Evolutionary conservation across 2,888 invertebrate genomes (phyloP).

Genomic region (Agriotes lineatus): DNA sequence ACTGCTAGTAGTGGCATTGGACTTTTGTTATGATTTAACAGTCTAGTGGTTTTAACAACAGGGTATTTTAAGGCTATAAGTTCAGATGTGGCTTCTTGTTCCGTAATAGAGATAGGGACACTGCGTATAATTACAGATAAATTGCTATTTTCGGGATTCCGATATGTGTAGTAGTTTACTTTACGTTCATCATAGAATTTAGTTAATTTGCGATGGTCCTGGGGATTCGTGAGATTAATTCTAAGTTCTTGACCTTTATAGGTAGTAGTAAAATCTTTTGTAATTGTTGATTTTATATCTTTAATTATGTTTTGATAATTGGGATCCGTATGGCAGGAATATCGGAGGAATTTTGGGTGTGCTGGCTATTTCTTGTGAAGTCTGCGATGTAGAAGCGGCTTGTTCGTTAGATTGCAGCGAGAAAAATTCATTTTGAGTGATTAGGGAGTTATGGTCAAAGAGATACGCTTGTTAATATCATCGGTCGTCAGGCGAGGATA

Average conservation of each 20-base stretch:
- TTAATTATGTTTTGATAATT: background rate
- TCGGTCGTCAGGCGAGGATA: background rate
- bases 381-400: background rate
- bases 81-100: background rate
- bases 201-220: background rate
- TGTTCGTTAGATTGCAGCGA: background rate
- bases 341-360: background rate
- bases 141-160: background rate
- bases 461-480: slow-evolving; percentile 1
- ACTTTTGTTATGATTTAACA: too few relatives aligned
- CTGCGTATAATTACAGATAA: background rate
- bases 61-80: too few relatives aligned
- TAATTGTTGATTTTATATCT: slow-evolving; percentile 1
- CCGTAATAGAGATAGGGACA: background rate
- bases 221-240: background rate
- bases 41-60: too few relatives aligned
- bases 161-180: slow-evolving; percentile 24
- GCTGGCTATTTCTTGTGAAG: background rate
- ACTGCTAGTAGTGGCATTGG: too few relatives aligned
- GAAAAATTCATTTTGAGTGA: background rate
- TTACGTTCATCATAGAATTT: slow-evolving; percentile 15
- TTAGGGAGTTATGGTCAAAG: background rate
- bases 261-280: background rate
- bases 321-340: background rate
- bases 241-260: background rate